Conservation (phyloP, 2,113 vertebrate species). For the Neopipo cinnamomea region DNA sequence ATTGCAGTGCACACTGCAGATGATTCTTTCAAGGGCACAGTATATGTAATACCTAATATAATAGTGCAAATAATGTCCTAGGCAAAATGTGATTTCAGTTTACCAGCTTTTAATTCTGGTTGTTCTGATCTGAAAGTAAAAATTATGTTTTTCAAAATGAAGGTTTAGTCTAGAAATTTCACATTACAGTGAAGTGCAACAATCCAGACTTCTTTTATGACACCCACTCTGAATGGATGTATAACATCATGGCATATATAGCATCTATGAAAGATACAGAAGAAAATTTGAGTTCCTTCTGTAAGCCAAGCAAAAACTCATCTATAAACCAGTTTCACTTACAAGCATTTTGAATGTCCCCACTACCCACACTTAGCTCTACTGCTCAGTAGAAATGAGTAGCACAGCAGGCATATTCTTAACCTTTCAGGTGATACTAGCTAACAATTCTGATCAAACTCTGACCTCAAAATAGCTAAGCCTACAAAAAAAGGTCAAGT, state of each 20-base stretch:
- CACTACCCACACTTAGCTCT: neutral
- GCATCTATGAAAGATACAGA: neutral
- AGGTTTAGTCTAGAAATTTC: neutral
- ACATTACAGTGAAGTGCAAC: neutral
- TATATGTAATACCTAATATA: neutral
- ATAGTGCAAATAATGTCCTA: neutral
- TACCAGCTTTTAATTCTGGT: neutral
- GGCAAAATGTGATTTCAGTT: neutral
- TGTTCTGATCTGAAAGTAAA: neutral
- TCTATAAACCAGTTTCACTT: neutral
- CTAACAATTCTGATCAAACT: neutral
- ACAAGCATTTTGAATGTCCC: neutral
- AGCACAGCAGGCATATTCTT: neutral
- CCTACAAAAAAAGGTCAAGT: neutral
- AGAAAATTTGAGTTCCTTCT: neutral
- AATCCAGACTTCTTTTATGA: neutral
- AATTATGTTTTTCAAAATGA: neutral
- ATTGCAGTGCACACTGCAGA: neutral
- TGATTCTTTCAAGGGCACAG: neutral
- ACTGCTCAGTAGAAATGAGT: neutral
- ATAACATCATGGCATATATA: neutral
- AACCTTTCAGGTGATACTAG: neutral
- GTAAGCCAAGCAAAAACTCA: neutral
- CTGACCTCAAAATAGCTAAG: neutral
- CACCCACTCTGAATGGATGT: neutral